These are phyloP conservation scores for Tonatia bakeri DNA, from an alignment of 2,113 vertebrate genomes.

Conservation along the genomic window DNA sequence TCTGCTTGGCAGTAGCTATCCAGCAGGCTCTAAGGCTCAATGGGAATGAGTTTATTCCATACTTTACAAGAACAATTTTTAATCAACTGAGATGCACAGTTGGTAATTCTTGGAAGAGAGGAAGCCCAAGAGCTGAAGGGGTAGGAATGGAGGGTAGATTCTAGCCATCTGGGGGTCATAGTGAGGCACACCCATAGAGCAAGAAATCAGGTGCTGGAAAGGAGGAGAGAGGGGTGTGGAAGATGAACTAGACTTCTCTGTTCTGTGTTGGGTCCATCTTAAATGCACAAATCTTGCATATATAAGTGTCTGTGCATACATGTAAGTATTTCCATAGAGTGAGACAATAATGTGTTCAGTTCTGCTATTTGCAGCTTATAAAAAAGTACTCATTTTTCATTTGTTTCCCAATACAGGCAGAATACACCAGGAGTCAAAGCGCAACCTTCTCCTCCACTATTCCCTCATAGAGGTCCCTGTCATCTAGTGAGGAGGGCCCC, in stretches of 20 bases:
- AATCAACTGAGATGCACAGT: neutral
- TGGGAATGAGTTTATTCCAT: neutral
- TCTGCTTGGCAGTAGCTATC: neutral
- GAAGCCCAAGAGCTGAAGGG: neutral
- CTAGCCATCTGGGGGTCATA: neutral
- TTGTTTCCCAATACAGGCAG: conserved; percentile 21
- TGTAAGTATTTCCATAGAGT: neutral
- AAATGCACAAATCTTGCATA: neutral
- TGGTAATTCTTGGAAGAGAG: neutral
- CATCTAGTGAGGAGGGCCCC: neutral
- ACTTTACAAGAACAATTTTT: neutral
- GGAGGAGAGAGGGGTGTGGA: neutral
- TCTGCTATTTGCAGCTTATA: neutral
- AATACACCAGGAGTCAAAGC: neutral
- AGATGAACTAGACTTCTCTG: neutral
- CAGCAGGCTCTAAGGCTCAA: neutral
- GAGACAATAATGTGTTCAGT: neutral
- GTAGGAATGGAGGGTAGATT: neutral
- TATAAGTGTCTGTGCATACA: neutral
- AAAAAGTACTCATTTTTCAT: neutral
- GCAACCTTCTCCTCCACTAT: rapidly evolving
- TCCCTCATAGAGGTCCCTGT: neutral
- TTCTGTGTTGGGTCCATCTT: neutral
- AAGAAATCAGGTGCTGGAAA: neutral
- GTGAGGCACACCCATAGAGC: neutral